Conservation (phyloP, 2,113 vertebrate species). For the Salvelinus alpinus region DNA sequence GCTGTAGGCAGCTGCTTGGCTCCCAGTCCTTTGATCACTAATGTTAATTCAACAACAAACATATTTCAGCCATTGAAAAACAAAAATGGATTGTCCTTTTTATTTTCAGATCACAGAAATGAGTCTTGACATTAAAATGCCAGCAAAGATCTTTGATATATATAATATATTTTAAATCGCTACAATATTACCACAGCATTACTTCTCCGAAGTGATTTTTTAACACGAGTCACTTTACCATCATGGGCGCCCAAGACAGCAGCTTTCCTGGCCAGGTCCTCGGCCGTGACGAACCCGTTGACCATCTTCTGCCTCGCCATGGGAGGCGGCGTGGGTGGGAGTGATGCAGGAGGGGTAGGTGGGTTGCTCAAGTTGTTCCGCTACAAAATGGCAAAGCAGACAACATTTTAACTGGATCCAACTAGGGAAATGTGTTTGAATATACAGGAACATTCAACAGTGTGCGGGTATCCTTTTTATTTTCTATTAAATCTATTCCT, state of each 20-base stretch:
- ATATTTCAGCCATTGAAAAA: too few relatives aligned
- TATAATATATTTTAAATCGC: too few relatives aligned
- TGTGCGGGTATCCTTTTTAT: neutral
- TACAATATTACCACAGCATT: too few relatives aligned
- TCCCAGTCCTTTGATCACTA: slow-evolving; percentile 80
- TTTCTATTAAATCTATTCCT: neutral
- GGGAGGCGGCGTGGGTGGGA: slow-evolving; percentile 94
- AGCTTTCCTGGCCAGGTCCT: slow-evolving; percentile 87
- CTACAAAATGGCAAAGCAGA: slow-evolving; percentile 54
- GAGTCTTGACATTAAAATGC: neutral
- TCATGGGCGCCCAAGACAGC: slow-evolving; percentile 79
- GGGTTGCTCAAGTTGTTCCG: slow-evolving; percentile 98
- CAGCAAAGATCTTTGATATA: too few relatives aligned
- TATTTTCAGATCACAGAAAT: neutral
- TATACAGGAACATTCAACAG: too few relatives aligned
- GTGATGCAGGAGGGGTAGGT: slow-evolving; percentile 94
- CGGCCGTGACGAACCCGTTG: slow-evolving; percentile 91
- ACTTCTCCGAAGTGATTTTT: too few relatives aligned
- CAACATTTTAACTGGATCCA: neutral
- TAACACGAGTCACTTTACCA: slow-evolving; percentile 58
- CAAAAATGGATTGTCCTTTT: neutral
- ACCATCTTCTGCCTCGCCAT: slow-evolving; percentile 88
- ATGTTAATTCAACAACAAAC: too few relatives aligned
- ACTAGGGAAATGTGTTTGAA: too few relatives aligned
- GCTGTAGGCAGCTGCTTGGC: slow-evolving; percentile 79